Evolutionary conservation across 2,113 vertebrate species (phyloP), one percentile per base, ranked within the genome.

Genomic region (Proteles cristata): DNA sequence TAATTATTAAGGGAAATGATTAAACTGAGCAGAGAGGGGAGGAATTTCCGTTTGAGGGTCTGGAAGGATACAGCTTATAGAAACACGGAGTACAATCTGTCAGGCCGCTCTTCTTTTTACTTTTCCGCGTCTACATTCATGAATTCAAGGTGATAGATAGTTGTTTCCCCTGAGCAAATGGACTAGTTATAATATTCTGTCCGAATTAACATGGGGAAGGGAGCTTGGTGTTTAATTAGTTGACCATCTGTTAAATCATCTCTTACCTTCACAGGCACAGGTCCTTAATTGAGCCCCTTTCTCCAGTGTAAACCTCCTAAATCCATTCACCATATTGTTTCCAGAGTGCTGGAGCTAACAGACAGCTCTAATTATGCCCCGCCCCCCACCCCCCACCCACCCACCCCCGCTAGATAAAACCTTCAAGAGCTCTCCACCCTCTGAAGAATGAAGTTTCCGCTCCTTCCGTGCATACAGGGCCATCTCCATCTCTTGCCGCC

Each of bases 211-310:
- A 31, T 35, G n/a, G 79, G 61, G 80, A 17, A 5, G 17, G 15
- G 55, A 25, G n/a, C 43, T 71, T 77, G 53, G 80, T 73, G 25
- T 94, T 93, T 94, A 93, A 96, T 97, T 96, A 88, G 77, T 77
- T 96, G 69, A n/a, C 89, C 92, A 88, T 93, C 96, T 96, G 89
- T 87, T 95, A 88, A 96, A 73, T 85, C 89, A 88, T 96, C 71
- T 91, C 89, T 92, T 93, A 90, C 88, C 63, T 90, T 80, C 85
- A 88, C 8, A 90, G 65, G 68, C 53, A 45, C 43, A 39, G 39
- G 31, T 79, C 71, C 45, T 93, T 94, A 91, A 93, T 19, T 66
- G 71, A 92, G 28, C 43, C 48, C 65, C 31, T 88, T 35, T 91
- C 35, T 89, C 77, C 58, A 33, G 9, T 23, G 25, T 35, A 43